A percentile compares a stretch with the other conserved stretches of the same genome.
These are phyloP conservation scores for Garra rufa DNA, from an alignment of 2,113 vertebrate genomes.

Conservation along the genomic window DNA sequence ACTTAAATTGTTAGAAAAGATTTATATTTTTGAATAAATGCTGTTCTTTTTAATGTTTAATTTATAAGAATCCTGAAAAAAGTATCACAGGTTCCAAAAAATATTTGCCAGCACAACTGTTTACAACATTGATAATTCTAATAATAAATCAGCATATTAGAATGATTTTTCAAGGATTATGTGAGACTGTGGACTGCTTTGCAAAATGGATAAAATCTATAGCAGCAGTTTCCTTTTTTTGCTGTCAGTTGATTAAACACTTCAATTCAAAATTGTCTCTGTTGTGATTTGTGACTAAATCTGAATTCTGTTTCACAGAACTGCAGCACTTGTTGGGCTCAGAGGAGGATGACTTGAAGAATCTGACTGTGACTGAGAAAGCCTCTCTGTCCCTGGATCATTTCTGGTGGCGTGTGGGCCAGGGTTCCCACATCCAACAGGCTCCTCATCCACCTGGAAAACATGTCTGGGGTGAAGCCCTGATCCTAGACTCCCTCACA, in stretches of 20 bases:
- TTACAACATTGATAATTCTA: too few relatives aligned
- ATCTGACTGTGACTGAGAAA: constrained; percentile 86
- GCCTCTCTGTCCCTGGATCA: constrained; percentile 85
- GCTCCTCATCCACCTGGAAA: constrained; percentile 91
- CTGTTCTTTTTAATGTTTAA: too few relatives aligned
- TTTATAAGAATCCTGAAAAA: too few relatives aligned
- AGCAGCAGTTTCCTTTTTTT: background rate
- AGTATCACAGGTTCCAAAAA: too few relatives aligned
- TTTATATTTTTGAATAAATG: too few relatives aligned
- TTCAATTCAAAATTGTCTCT: background rate
- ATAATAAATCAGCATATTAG: too few relatives aligned
- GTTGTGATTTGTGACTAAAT: constrained; percentile 21
- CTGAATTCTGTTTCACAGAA: constrained; percentile 61
- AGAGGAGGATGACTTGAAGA: constrained; percentile 81
- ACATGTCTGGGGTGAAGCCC: constrained; percentile 96
- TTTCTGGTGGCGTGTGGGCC: constrained; percentile 96
- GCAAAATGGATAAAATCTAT: background rate
- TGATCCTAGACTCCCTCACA: constrained; percentile 88
- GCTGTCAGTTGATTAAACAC: background rate
- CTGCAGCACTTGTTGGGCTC: constrained; percentile 74
- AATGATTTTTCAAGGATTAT: too few relatives aligned
- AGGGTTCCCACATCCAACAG: constrained; percentile 95
- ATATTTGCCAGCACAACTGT: too few relatives aligned
- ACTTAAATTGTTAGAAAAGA: too few relatives aligned
- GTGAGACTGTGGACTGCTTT: too few relatives aligned